Evolutionary conservation across 2,888 invertebrate species (phyloP), one percentile per base, ranked within the genome.

Genomic region (Polyploca ridens): DNA sequence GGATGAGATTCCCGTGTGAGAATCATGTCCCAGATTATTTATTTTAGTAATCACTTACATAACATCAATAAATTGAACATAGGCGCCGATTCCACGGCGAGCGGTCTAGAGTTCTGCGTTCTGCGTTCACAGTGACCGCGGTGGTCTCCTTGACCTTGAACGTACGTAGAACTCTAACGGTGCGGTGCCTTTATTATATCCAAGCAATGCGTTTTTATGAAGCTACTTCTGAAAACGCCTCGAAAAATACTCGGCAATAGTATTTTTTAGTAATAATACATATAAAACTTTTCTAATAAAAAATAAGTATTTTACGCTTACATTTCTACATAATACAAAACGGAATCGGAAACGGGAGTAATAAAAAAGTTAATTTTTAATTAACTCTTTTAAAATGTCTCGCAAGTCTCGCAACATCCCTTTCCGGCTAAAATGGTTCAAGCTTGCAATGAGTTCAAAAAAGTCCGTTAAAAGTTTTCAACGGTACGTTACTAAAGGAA

Each of bases 331-430:
- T 33, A 58, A 62, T 62, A n/a, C 14, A 66, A 61, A 62, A 64
- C 64, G 64, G 38, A 61, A 61, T 64, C 64, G 62, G 59, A 64
- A 64, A 54, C n/a, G 59, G 16, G 10, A 14, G 41, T 19, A 44
- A 44, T 41, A 44, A 27, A 41, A 35, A 38, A 71, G 67, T 70
- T 69, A 63, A 68, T 63, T 72, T 75, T 72, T 74, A 71, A 75
- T 75, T 74, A 74, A 72, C 64, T 66, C 64, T 72, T 73, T 58
- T 63, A 68, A 69, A 73, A 68, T 71, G 68, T 73, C 70, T 75
- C 67, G 57, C 61, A 63, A 63, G 68, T 73, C 70, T 75, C 67
- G 57, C 61, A 63, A 63, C 64, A 59, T 64, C 60, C 63, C 60
- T 63, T 65, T 64, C 38, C 59, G 49, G 27, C 46, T 64, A 38